Percentiles rank a stretch among this genome's conserved stretches.
Evolutionary conservation across 2,888 invertebrate species (phyloP).

Genomic region (Eupelmus urozonus): DNA sequence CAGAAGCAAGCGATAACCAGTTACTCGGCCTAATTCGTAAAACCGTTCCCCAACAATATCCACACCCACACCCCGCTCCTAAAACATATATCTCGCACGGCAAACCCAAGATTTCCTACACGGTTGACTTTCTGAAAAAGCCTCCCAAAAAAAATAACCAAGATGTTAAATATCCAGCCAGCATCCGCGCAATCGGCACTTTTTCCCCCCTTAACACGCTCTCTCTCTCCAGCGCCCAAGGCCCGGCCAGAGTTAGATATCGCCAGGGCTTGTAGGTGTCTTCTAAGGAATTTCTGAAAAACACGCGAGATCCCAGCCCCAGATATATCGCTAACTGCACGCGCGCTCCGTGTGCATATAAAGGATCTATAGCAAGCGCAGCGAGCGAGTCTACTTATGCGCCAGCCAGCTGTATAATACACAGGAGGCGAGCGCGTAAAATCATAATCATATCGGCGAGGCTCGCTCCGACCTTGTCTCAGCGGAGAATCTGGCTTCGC

Average conservation of each 20-base stretch:
- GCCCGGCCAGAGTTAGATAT: background rate
- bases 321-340: background rate
- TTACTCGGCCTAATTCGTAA: constrained; percentile 10
- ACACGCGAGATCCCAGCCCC: constrained; percentile 19
- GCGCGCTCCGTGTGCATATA: background rate
- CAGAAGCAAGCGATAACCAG: no score
- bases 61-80: no score
- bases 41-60: constrained; percentile 20
- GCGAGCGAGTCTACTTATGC: constrained; percentile 30
- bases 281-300: constrained; percentile 40
- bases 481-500: background rate
- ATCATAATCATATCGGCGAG: constrained; percentile 41
- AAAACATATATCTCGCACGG: no score
- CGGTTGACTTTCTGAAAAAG: constrained; percentile 1
- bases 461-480: constrained; percentile 1
- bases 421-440: constrained; percentile 8
- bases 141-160: background rate
- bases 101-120: no score
- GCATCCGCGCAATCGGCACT: no score
- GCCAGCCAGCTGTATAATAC: constrained; percentile 8
- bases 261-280: constrained; percentile 1
- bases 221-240: no score
- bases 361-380: no score
- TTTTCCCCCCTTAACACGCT: no score
- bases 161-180: no score